Base-by-base conservation (phyloP, 2,113 vertebrate genomes). In the Hyaena hyaena region DNA sequence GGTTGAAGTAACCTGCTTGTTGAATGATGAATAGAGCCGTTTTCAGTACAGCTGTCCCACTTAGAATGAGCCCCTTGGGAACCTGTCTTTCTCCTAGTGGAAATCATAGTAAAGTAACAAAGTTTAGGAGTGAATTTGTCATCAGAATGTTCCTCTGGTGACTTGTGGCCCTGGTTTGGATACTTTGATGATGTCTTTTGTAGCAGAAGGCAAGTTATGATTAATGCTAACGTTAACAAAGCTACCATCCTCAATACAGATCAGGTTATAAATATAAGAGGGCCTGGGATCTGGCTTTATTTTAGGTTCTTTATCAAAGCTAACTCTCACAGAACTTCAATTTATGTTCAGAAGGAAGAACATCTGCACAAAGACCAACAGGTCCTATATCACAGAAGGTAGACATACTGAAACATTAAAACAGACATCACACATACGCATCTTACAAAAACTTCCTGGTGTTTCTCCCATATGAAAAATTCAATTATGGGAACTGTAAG, bases 81-180 rank as follows among this genome's bases (percentile, higher is more conserved):
- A 68, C 17, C 15, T 53, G 10, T 26, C 19, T 81, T 63, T 93
- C 50, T 84, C 26, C 61, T 45, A 31, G 7, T 35, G 31, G 63
- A 95, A 86, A 76, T 24, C 26, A 55, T 10, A 89, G 90, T 43
- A 73, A n/a, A 92, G 35, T 50, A 90, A 93, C 81, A 24, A 90
- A 95, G 74, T 91, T 23, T 65, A 63, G n/a, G 31, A 45, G 50
- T 74, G 31, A 66, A 93, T 97, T 39, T 96, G 71, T 96, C 92
- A 96, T 58, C 63, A 53, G 55, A 97, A 82, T 77, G 45, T 93
- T 77, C 76, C 95, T 96, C 92, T 48, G 21, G 74, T 81, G 96
- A 94, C 80, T 90, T 0, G 6, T 71, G 68, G 92, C 83, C 58
- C 94, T 96, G 87, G 89, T 95, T 95, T 19, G 3, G 95, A 88